Conservation (phyloP, 1,140 invertebrate genomes). For the Polypedilum pembai region DNA sequence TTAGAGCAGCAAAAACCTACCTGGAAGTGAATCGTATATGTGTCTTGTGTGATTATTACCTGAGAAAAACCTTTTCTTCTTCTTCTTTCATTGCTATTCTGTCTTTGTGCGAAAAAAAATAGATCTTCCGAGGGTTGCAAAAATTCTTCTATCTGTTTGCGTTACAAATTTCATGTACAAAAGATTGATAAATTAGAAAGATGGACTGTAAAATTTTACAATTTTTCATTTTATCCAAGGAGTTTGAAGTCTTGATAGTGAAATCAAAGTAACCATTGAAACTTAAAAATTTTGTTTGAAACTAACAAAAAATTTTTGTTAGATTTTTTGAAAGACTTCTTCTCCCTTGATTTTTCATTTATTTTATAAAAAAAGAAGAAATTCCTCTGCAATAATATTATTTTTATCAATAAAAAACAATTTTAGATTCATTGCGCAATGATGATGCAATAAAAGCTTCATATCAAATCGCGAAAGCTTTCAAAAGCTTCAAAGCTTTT, state of each 20-base stretch:
- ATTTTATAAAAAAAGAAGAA: no score
- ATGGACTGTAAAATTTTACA: background rate
- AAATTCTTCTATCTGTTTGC: background rate
- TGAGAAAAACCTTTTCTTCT: background rate
- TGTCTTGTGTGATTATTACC: background rate
- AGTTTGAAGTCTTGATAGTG: no score
- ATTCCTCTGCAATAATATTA: no score
- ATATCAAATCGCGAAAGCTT: background rate
- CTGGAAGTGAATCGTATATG: background rate
- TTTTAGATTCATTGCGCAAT: background rate
- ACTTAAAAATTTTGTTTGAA: no score
- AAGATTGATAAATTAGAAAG: background rate
- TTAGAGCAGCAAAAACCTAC: background rate
- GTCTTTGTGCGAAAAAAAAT: background rate
- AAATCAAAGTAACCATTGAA: no score
- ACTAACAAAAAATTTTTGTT: no score
- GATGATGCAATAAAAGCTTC: conserved; percentile 6
- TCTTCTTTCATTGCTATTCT: background rate
- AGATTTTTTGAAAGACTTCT: no score
- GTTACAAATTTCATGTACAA: background rate
- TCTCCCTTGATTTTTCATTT: no score
- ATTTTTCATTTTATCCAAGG: background rate
- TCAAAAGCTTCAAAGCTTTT: background rate
- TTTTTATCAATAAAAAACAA: no score
- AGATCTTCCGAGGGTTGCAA: background rate